Conservation (phyloP, 2,113 vertebrate genomes). For the Picathartes gymnocephalus region DNA sequence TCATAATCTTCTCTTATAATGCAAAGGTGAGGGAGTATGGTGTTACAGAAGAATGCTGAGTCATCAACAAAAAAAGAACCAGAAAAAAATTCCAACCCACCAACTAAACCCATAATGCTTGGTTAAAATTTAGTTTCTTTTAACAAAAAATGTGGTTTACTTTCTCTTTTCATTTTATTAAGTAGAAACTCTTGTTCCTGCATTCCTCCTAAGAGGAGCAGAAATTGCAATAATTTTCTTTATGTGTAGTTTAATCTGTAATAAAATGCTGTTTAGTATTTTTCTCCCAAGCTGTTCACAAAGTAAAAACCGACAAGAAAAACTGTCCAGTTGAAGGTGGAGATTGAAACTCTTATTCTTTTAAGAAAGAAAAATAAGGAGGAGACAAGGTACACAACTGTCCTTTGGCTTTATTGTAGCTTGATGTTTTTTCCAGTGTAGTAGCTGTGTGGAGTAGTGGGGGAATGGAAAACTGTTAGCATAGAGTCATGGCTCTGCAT, state of each 20-base stretch:
- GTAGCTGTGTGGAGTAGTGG: background rate
- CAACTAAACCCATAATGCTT: background rate
- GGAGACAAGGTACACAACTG: background rate
- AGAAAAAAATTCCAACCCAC: background rate
- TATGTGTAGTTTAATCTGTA: background rate
- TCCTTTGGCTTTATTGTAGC: background rate
- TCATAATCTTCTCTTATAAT: background rate
- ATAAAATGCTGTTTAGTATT: background rate
- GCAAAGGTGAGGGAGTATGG: background rate
- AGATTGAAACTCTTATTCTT: background rate
- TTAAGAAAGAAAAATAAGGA: background rate
- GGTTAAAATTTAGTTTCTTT: background rate
- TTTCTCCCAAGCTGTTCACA: background rate
- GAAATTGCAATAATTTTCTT: background rate
- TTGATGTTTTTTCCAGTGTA: background rate
- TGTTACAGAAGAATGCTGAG: background rate
- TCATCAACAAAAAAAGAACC: background rate
- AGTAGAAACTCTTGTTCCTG: background rate
- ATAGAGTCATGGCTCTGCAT: background rate
- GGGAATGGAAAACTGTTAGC: background rate
- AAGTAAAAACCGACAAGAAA: background rate
- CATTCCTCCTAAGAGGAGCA: background rate
- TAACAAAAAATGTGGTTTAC: background rate
- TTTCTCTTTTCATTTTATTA: background rate
- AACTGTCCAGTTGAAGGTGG: background rate